These are phyloP conservation scores for Diuraphis noxia DNA, from an alignment of 1,140 invertebrate species.

Conservation along the genomic window DNA sequence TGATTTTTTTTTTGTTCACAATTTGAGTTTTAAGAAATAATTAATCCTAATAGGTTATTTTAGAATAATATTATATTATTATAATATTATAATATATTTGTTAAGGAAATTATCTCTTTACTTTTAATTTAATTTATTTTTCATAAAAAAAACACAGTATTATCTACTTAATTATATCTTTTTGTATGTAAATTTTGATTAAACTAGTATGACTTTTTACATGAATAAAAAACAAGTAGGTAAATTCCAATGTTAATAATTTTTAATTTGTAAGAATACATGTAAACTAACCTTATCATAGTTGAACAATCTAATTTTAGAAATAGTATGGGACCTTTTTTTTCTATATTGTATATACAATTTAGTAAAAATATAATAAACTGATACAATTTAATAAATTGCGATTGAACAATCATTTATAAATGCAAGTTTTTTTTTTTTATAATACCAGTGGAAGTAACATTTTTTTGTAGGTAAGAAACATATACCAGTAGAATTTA, in stretches of 20 bases:
- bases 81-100: no score
- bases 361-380: no score
- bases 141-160: background rate
- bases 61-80: no score
- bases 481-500: no score
- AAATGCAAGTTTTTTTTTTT: background rate
- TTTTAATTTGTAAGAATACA: background rate
- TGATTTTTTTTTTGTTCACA: background rate
- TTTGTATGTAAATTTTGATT: no score
- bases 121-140: background rate
- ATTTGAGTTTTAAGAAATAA: background rate
- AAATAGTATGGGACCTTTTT: background rate
- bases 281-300: background rate
- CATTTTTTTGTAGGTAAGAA: no score
- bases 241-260: background rate
- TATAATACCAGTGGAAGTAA: background rate
- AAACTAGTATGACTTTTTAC: no score
- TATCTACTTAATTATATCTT: no score
- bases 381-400: no score
- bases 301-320: no score
- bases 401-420: background rate
- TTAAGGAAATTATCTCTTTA: background rate
- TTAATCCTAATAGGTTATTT: background rate
- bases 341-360: background rate
- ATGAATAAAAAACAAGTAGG: no score